phyloP scores from a whole-genome alignment of 2,797 vertebrate genomes.

The Limnodromus scolopaceus region DNA sequence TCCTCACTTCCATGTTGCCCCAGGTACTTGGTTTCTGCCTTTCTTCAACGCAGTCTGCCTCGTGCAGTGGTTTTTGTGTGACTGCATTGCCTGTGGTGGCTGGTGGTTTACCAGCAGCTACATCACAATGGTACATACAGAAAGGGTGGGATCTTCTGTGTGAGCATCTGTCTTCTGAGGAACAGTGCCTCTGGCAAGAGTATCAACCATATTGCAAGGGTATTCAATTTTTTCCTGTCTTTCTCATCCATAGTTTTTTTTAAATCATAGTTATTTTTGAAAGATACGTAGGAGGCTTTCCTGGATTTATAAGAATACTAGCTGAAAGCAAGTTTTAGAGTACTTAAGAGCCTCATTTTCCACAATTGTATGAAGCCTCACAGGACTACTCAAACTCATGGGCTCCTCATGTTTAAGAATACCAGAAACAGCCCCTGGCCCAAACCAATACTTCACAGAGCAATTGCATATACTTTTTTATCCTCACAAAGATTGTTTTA shows the following conservation, averaged over 20 bases:
- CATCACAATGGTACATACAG: fast-evolving
- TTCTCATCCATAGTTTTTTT: not conserved
- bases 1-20: not conserved
- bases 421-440: not conserved
- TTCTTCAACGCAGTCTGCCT: not conserved
- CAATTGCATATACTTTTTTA: not conserved
- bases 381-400: not conserved
- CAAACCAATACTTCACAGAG: not conserved
- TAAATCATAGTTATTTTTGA: not conserved
- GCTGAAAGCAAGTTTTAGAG: not conserved
- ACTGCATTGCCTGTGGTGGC: fast-evolving
- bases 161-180: not conserved
- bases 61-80: not conserved
- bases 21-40: not conserved
- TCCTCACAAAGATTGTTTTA: not conserved
- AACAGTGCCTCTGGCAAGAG: not conserved
- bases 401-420: not conserved
- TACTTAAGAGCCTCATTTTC: not conserved
- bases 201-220: not conserved
- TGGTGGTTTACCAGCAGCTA: not conserved
- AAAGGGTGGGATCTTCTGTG: not conserved
- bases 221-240: not conserved
- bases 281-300: not conserved
- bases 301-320: not conserved
- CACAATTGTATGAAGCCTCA: not conserved